Conservation (phyloP, 2,888 invertebrate genomes). For the Sarcophaga carnaria region DNA sequence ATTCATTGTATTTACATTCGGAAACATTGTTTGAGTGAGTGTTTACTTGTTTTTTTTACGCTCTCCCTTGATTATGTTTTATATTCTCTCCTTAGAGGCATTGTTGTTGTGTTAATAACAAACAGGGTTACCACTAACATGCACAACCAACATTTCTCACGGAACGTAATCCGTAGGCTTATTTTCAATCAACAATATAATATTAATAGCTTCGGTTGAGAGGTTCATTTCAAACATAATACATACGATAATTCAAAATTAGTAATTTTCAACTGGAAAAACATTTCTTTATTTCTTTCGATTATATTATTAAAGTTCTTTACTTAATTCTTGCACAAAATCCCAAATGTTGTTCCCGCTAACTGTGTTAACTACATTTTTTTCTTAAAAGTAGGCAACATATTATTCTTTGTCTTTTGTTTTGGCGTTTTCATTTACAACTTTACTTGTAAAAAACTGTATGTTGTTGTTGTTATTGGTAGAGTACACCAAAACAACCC, state of each 20-base stretch:
- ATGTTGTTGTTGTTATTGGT: not conserved
- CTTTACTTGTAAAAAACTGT: constrained; percentile 5
- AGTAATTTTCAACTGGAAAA: too few species aligned
- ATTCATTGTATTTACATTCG: constrained; percentile 54
- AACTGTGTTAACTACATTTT: constrained; percentile 3
- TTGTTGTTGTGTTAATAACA: constrained; percentile 29
- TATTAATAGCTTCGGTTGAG: too few species aligned
- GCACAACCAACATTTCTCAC: not conserved
- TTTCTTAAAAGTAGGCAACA: not conserved
- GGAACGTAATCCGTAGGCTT: too few species aligned
- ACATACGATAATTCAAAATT: too few species aligned
- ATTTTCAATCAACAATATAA: too few species aligned
- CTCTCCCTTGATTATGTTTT: constrained; percentile 36
- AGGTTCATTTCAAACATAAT: too few species aligned
- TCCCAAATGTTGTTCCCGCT: too few species aligned
- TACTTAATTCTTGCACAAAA: too few species aligned
- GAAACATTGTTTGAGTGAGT: constrained; percentile 48
- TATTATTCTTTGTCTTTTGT: not conserved
- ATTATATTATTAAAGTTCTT: too few species aligned
- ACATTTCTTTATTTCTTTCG: too few species aligned
- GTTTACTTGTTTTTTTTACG: constrained; percentile 40
- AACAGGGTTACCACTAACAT: constrained; percentile 21
- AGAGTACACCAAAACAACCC: constrained; percentile 47
- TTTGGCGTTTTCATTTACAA: constrained; percentile 32
- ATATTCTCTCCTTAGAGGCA: constrained; percentile 18